Conservation (phyloP, 1,140 invertebrate species). For the Drosophila teissieri region DNA sequence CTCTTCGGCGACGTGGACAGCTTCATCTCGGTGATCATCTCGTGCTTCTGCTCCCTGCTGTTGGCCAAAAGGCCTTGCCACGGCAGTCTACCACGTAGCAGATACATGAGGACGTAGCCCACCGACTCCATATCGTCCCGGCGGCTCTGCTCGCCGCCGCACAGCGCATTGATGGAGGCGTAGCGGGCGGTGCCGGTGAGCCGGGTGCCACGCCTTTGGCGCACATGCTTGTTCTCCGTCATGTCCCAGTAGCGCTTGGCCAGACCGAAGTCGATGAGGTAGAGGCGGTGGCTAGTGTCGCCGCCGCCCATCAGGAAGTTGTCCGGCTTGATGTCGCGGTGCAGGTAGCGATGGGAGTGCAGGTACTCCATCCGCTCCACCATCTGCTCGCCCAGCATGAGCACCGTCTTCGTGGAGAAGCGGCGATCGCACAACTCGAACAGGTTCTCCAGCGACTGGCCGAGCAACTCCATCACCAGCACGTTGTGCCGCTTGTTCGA, state of each 20-base stretch:
- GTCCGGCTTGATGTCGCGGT: slow-evolving; percentile 97
- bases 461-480: slow-evolving; percentile 97
- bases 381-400: slow-evolving; percentile 98
- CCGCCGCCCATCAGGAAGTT: slow-evolving; percentile 99
- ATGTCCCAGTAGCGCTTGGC: slow-evolving; percentile 96
- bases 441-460: slow-evolving; percentile 96
- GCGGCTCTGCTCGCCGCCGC: slow-evolving; percentile 94
- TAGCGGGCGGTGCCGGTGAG: slow-evolving; percentile 97
- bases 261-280: slow-evolving; percentile 98
- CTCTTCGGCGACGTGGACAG: slow-evolving; percentile 96
- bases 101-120: slow-evolving; percentile 98
- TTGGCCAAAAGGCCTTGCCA: slow-evolving; percentile 96
- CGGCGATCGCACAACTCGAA: slow-evolving; percentile 97
- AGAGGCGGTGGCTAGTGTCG: slow-evolving; percentile 94
- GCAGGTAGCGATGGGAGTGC: slow-evolving; percentile 96
- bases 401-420: slow-evolving; percentile 98
- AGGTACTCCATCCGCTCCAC: slow-evolving; percentile 95
- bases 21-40: slow-evolving; percentile 97
- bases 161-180: slow-evolving; percentile 97
- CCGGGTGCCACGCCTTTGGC: slow-evolving; percentile 96
- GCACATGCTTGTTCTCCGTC: slow-evolving; percentile 92
- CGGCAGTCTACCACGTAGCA: slow-evolving; percentile 94
- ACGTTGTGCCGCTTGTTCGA: slow-evolving; percentile 95
- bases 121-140: slow-evolving; percentile 98
- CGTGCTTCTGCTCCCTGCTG: slow-evolving; percentile 95